Conservation (phyloP, 1,140 invertebrate genomes). For the Hyphantria cunea region DNA sequence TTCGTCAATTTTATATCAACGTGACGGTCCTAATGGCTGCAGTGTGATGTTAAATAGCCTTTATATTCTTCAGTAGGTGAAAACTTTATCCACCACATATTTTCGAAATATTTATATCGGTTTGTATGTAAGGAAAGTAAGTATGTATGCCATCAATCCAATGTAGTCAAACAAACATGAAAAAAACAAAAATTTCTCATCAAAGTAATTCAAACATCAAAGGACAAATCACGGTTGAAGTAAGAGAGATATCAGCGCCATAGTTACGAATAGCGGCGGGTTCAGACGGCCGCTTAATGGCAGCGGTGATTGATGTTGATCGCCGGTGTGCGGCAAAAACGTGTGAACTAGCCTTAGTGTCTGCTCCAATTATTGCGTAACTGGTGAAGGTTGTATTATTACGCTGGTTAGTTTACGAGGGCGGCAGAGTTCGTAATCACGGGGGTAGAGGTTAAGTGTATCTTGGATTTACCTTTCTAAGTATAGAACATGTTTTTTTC, state of each 20-base stretch:
- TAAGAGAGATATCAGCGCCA: conserved; percentile 25
- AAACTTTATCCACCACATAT: too few relatives aligned
- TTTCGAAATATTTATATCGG: too few relatives aligned
- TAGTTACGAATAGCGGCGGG: conserved; percentile 22
- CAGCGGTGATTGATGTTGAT: conserved; percentile 33
- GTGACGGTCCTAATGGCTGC: too few relatives aligned
- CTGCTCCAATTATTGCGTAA: conserved; percentile 38
- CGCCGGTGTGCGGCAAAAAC: conserved; percentile 29
- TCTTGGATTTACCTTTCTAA: not conserved
- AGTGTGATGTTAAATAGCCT: too few relatives aligned
- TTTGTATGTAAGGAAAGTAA: too few relatives aligned
- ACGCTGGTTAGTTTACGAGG: conserved; percentile 16
- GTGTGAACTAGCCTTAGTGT: conserved; percentile 32
- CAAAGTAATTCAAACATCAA: not conserved
- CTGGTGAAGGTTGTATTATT: conserved; percentile 20
- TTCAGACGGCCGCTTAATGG: conserved; percentile 23
- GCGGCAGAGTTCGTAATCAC: conserved; percentile 4
- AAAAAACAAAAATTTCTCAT: too few relatives aligned
- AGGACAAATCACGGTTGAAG: conserved; percentile 13
- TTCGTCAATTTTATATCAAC: too few relatives aligned
- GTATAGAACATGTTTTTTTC: too few relatives aligned
- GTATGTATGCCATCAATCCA: too few relatives aligned
- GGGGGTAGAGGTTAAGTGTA: conserved; percentile 6
- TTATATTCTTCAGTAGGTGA: too few relatives aligned
- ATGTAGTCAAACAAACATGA: too few relatives aligned